A percentile compares a stretch with the other conserved stretches of the same genome.
Evolutionary conservation across 2,113 vertebrate genomes (phyloP).

Genomic region (Asarcornis scutulata): DNA sequence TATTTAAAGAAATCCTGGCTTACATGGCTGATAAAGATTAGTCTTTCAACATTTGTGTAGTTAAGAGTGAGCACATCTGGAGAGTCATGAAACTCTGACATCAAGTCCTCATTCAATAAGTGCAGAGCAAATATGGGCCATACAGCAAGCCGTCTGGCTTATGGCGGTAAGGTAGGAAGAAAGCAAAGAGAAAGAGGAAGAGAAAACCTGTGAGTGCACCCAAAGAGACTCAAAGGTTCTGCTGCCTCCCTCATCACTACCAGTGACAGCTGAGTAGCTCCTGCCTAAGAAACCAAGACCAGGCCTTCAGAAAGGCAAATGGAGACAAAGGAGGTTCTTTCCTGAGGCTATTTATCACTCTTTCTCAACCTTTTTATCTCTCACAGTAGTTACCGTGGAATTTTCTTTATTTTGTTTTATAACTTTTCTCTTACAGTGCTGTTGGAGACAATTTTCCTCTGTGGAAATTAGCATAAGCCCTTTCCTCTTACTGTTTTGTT

Average conservation of each 20-base stretch:
- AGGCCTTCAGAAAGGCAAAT: background rate
- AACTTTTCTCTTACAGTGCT: background rate
- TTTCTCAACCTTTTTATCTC: background rate
- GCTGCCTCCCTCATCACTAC: background rate
- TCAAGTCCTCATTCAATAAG: background rate
- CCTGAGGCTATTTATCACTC: background rate
- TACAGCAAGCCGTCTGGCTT: rapidly evolving
- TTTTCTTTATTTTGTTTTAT: background rate
- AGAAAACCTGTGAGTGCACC: too few relatives aligned
- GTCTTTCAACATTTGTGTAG: background rate
- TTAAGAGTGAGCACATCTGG: background rate
- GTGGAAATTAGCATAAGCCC: background rate
- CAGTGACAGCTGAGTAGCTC: background rate
- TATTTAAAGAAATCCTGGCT: background rate
- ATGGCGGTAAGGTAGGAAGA: background rate
- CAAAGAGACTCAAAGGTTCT: background rate
- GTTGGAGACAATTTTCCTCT: background rate
- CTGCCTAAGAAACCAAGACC: background rate
- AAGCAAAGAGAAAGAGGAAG: background rate
- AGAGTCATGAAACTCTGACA: rapidly evolving
- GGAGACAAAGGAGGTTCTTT: background rate
- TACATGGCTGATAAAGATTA: background rate
- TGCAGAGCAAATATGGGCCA: background rate
- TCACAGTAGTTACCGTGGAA: background rate
- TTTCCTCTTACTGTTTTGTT: background rate